phyloP scores from a whole-genome alignment of 2,113 vertebrate species.

The Coreoperca whiteheadi region DNA sequence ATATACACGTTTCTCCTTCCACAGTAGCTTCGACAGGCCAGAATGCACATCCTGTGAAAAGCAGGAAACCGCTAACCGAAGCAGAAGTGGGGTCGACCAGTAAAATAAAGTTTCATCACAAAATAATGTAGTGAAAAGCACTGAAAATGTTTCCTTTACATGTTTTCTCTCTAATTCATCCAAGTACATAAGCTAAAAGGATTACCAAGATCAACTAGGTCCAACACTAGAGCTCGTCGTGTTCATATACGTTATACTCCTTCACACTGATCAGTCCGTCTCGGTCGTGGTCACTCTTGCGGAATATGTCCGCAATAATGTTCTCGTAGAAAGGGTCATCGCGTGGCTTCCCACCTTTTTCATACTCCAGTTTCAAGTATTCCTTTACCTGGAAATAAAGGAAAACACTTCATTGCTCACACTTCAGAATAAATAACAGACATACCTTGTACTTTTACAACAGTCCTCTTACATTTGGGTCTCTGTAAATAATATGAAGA shows the following conservation, averaged over 20 bases:
- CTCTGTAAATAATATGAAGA: no score
- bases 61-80: neutral
- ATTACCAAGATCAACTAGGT: accelerated
- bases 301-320: slow-evolving; percentile 92
- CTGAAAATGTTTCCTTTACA: no score
- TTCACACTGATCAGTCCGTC: slow-evolving; percentile 92
- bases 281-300: slow-evolving; percentile 89
- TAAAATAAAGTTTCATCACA: neutral
- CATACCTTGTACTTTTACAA: neutral
- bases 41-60: neutral
- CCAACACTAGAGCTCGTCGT: slow-evolving; percentile 91
- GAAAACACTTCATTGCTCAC: neutral
- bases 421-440: neutral
- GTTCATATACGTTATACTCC: slow-evolving; percentile 94
- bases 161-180: neutral
- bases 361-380: slow-evolving; percentile 90
- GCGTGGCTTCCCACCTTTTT: slow-evolving; percentile 85
- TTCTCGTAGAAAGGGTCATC: slow-evolving; percentile 88
- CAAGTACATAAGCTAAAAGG: neutral
- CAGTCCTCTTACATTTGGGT: no score
- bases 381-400: slow-evolving; percentile 85
- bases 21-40: neutral
- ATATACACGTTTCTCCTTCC: neutral
- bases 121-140: neutral
- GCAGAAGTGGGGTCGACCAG: neutral